Conservation (phyloP, 2,797 vertebrate species). For the Megaceryle alcyon region DNA sequence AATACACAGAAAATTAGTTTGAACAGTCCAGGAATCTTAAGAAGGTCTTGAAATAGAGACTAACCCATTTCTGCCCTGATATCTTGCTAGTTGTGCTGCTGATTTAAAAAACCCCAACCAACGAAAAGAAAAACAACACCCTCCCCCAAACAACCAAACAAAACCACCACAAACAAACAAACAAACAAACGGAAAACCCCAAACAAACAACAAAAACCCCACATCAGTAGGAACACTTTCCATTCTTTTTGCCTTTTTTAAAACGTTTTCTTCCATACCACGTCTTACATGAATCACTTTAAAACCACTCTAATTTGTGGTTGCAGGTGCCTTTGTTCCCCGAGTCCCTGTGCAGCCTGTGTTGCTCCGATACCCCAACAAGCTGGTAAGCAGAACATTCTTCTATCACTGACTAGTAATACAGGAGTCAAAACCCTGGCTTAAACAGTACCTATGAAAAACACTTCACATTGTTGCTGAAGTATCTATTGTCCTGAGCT, state of each 20-base stretch:
- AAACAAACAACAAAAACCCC: neutral
- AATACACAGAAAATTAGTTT: neutral
- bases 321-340: conserved; percentile 92
- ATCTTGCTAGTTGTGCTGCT: neutral
- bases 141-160: neutral
- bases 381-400: conserved; percentile 81
- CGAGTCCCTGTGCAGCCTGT: conserved; percentile 92
- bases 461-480: neutral
- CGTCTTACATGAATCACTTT: neutral
- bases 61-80: neutral
- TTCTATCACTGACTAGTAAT: neutral
- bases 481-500: neutral
- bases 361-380: conserved; percentile 92
- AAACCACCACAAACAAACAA: neutral
- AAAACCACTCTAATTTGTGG: neutral
- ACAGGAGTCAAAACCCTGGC: neutral
- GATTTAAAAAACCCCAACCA: neutral
- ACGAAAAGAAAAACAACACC: neutral
- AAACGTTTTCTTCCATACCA: neutral
- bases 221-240: neutral
- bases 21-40: neutral
- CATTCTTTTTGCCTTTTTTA: neutral
- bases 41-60: neutral
- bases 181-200: neutral
- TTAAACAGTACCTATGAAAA: neutral